These are phyloP conservation scores for Gallinago solitaria DNA, from an alignment of 2,797 vertebrate genomes.

Conservation along the genomic window DNA sequence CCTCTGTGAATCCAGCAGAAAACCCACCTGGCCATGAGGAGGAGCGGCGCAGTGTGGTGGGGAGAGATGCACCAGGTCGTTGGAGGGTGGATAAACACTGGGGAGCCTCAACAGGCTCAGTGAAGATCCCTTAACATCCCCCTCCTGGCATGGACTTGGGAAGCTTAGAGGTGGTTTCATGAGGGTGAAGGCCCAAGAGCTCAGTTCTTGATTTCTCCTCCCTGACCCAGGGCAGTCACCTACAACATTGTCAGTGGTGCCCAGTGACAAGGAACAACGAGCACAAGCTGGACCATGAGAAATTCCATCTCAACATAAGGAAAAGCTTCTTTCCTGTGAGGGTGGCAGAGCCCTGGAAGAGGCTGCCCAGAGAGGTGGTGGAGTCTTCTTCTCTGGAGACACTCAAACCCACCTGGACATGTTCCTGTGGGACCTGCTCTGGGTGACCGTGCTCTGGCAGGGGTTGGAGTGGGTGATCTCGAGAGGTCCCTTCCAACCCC, in stretches of 20 bases:
- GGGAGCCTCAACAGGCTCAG: background rate
- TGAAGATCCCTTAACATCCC: background rate
- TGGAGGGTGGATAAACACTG: background rate
- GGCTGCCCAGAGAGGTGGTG: too few species aligned
- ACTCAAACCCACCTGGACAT: too few species aligned
- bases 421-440: background rate
- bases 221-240: background rate
- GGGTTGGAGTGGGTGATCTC: background rate
- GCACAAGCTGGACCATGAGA: background rate
- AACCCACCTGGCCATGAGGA: rapidly evolving
- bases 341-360: too few species aligned
- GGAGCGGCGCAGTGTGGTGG: rapidly evolving
- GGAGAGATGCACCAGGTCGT: rapidly evolving
- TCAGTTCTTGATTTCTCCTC: background rate
- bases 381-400: too few species aligned
- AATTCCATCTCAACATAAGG: background rate
- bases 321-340: too few species aligned
- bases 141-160: too few species aligned
- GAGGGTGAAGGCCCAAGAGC: background rate
- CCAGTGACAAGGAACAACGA: background rate
- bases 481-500: background rate
- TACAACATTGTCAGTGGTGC: background rate
- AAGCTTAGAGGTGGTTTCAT: background rate
- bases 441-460: background rate
- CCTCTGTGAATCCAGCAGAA: background rate